phyloP scores from a whole-genome alignment of 2,797 vertebrate genomes.

The Phrynocephalus forsythii region DNA sequence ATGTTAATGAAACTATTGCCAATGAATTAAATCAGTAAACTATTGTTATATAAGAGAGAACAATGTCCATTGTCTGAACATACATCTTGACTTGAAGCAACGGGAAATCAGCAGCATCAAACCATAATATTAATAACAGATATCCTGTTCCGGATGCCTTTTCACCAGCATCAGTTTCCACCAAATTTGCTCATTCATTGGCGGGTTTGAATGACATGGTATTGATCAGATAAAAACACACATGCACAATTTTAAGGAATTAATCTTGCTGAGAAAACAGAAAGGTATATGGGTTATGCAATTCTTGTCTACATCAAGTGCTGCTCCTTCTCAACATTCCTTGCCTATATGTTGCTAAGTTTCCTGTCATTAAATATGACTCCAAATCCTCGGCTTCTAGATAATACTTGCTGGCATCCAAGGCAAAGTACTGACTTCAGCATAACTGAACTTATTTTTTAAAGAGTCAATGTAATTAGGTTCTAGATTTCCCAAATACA shows the following conservation, averaged over 20 bases:
- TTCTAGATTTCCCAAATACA: neutral
- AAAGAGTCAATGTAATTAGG: neutral
- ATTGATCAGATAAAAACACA: slow-evolving; percentile 30
- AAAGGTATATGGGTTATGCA: neutral
- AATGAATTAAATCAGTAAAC: slow-evolving; percentile 39
- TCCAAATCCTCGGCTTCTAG: neutral
- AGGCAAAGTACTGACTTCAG: too few relatives aligned
- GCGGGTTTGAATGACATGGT: slow-evolving; percentile 54
- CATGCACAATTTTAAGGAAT: neutral
- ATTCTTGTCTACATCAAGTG: neutral
- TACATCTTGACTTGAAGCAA: slow-evolving; percentile 5
- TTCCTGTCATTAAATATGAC: neutral
- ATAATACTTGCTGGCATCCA: neutral
- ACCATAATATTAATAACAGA: slow-evolving; percentile 41
- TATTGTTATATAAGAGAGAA: slow-evolving; percentile 25
- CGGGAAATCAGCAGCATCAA: slow-evolving; percentile 18
- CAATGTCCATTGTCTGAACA: slow-evolving; percentile 42
- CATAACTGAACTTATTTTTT: neutral
- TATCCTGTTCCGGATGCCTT: slow-evolving; percentile 5
- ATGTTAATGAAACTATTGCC: slow-evolving; percentile 14
- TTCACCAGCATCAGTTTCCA: slow-evolving; percentile 27
- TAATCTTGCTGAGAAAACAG: neutral
- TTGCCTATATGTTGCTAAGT: neutral
- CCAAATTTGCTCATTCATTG: slow-evolving; percentile 40
- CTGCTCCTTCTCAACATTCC: neutral